Conservation (phyloP, 2,113 vertebrate genomes). For the Prionailurus viverrinus region DNA sequence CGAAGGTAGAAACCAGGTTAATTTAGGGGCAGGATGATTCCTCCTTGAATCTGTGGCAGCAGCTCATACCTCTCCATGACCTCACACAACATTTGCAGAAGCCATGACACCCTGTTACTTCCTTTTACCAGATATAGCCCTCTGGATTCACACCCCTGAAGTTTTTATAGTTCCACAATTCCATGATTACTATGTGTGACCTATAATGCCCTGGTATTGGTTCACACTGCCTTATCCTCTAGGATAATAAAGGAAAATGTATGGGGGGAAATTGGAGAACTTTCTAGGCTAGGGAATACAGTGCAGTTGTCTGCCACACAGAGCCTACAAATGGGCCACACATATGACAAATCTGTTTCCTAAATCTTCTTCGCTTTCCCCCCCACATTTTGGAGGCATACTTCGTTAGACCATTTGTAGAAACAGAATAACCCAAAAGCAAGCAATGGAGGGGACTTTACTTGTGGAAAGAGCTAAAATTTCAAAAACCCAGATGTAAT, state of each 20-base stretch:
- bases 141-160: not conserved
- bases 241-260: not conserved
- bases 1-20: not conserved
- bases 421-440: not conserved
- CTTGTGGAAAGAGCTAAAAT: not conserved
- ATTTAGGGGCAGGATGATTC: not conserved
- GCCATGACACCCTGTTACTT: not conserved
- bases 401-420: not conserved
- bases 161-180: conserved; percentile 19
- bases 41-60: not conserved
- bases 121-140: not conserved
- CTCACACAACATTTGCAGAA: not conserved
- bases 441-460: not conserved
- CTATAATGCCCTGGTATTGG: not conserved
- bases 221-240: not conserved
- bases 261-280: not conserved
- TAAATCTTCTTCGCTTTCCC: not conserved
- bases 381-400: not conserved
- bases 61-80: not conserved
- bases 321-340: not conserved
- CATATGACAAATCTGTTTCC: not conserved
- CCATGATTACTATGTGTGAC: not conserved
- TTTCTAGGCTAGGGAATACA: not conserved
- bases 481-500: conserved; percentile 55
- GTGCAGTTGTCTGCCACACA: not conserved